Evolutionary conservation across 2,888 invertebrate species (phyloP), one percentile per base, ranked within the genome.

Genomic region (Macaria liturata): DNA sequence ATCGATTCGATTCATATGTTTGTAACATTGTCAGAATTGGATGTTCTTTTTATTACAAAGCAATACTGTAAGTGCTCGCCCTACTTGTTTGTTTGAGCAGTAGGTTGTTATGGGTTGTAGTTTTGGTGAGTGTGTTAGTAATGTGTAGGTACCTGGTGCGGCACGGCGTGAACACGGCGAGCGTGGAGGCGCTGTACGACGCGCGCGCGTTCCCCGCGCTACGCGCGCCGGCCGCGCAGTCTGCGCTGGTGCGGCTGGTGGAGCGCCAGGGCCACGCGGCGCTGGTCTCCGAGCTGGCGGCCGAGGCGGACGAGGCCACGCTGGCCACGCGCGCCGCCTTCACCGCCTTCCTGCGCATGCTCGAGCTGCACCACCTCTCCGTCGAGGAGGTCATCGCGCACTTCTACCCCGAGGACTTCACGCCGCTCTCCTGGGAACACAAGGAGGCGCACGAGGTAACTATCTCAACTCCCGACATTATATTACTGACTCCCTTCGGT

Each of bases 351-450:
- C 95, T 97, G 89, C 95, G 95, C 75, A 96, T 97, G 96, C 95
- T 97, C 6, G 96, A 96, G 77, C 91, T 95, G 58, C 95, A 95
- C 74, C 95, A 96, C 75, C 94, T 95, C 51, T 95, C 96, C 0
- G 95, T 97, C 31, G 97, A 97, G 83, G 96, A 97, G 84, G 95
- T 97, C 31, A 95, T 97, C 67, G 94, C 95, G 3, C 95, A 96
- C 72, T 96, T 97, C 76, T 94, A 94, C 60, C 96, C 96, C 3
- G 96, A 97, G 85, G 97, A 97, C 84, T 97, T 97, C 79, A 94
- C 95, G 63, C 94, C 95, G 46, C 94, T 95, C 61, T 95, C 95
- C 75, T 97, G 97, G 97, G 97, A 97, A 91, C 92, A 94, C 63
- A 93, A 94, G 70, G 95, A 95, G 86, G 93, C 94, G 49, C 88